Conservation (phyloP, 2,888 invertebrate genomes). For the Nomada fabriciana region DNA sequence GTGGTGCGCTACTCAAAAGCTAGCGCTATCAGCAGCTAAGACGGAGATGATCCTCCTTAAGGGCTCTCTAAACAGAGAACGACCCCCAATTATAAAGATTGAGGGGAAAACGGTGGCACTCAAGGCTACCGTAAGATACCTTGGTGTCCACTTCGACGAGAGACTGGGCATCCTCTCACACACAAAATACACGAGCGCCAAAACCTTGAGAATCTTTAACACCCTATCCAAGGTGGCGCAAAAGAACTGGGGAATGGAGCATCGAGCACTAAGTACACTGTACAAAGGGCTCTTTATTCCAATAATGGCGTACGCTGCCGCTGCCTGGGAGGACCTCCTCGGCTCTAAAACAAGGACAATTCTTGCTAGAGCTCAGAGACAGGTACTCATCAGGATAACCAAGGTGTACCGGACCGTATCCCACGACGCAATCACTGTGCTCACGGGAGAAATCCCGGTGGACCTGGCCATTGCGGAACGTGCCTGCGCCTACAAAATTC, state of each 20-base stretch:
- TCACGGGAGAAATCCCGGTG: too few relatives aligned
- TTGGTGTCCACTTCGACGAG: neutral
- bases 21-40: too few relatives aligned
- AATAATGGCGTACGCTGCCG: neutral
- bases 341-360: accelerated
- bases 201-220: neutral
- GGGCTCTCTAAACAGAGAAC: too few relatives aligned
- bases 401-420: too few relatives aligned
- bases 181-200: neutral
- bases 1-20: too few relatives aligned
- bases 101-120: too few relatives aligned
- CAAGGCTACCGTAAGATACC: too few relatives aligned
- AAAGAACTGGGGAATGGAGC: neutral
- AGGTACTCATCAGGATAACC: neutral
- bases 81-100: too few relatives aligned
- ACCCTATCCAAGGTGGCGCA: neutral
- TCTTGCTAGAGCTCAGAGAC: neutral
- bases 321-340: neutral
- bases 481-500: too few relatives aligned
- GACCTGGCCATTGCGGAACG: too few relatives aligned
- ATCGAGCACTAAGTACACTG: neutral
- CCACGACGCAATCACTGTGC: too few relatives aligned
- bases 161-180: neutral
- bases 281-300: neutral
- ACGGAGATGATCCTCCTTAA: too few relatives aligned